phyloP scores from a whole-genome alignment of 2,888 invertebrate species.

The Melanotus villosus region DNA sequence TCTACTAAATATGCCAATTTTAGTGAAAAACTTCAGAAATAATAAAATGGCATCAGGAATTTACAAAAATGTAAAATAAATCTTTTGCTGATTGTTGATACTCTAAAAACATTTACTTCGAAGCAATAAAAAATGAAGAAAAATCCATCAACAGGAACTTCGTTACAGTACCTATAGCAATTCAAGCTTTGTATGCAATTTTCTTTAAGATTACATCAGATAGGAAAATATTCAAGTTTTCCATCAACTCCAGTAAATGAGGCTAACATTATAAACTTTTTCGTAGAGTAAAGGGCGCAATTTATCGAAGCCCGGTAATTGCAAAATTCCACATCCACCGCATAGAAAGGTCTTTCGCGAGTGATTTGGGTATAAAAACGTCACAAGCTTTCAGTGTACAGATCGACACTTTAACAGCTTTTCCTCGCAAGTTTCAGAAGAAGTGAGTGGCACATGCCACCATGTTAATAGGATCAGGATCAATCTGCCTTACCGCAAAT shows the following conservation, averaged over 20 bases:
- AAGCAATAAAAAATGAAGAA: no score
- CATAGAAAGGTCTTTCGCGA: background rate
- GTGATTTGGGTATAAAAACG: conserved; percentile 7
- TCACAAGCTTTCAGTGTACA: conserved; percentile 2
- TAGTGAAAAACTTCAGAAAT: no score
- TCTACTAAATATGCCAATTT: no score
- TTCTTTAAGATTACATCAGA: background rate
- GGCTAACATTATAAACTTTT: background rate
- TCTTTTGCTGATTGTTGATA: no score
- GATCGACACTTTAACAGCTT: conserved; percentile 21
- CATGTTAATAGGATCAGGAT: conserved; percentile 15
- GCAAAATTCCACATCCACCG: conserved; percentile 1
- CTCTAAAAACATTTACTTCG: no score
- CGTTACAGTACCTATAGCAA: background rate
- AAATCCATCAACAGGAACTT: no score
- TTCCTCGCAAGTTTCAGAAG: conserved; percentile 6
- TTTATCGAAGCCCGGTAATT: conserved; percentile 11
- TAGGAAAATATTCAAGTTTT: background rate
- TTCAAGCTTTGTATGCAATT: background rate
- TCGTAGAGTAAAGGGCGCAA: conserved; percentile 1
- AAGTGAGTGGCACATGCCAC: conserved; percentile 24
- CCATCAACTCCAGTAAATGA: background rate
- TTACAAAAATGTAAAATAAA: no score
- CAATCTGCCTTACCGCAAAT: conserved; percentile 74
- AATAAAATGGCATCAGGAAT: no score